A percentile compares a stretch with the other conserved stretches of the same genome.
Conservation (phyloP, 2,888 invertebrate species). For the Morpho achilles region DNA sequence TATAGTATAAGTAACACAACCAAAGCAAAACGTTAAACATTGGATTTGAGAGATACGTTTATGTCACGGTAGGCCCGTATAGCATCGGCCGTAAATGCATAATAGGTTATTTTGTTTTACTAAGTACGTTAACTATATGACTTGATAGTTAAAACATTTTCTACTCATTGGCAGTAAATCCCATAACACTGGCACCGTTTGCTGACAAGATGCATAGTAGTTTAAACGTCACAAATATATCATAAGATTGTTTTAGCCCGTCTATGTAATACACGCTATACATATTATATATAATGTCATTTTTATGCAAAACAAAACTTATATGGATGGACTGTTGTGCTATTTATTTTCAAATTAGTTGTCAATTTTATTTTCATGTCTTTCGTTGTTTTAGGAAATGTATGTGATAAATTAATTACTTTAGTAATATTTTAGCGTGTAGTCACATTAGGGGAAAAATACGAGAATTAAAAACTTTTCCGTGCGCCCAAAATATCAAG, state of each 20-base stretch:
- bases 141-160: slow-evolving; percentile 46
- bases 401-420: no score
- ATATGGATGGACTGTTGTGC: no score
- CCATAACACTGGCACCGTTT: slow-evolving; percentile 51
- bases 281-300: no score
- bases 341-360: no score
- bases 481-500: slow-evolving; percentile 1
- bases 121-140: slow-evolving; percentile 51
- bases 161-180: slow-evolving; percentile 64
- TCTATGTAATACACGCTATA: no score
- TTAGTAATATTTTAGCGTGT: no score
- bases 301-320: no score
- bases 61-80: slow-evolving; percentile 50
- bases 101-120: slow-evolving; percentile 42
- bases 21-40: slow-evolving; percentile 76
- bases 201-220: slow-evolving; percentile 36
- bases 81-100: slow-evolving; percentile 64
- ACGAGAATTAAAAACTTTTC: no score
- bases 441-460: no score
- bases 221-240: slow-evolving; percentile 22
- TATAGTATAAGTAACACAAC: slow-evolving; percentile 77
- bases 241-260: no score
- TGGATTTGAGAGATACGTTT: slow-evolving; percentile 67
- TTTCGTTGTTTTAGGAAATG: no score
- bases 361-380: no score